Base-by-base conservation (phyloP, 2,113 vertebrate species). In the Todiramphus saurophagus region DNA sequence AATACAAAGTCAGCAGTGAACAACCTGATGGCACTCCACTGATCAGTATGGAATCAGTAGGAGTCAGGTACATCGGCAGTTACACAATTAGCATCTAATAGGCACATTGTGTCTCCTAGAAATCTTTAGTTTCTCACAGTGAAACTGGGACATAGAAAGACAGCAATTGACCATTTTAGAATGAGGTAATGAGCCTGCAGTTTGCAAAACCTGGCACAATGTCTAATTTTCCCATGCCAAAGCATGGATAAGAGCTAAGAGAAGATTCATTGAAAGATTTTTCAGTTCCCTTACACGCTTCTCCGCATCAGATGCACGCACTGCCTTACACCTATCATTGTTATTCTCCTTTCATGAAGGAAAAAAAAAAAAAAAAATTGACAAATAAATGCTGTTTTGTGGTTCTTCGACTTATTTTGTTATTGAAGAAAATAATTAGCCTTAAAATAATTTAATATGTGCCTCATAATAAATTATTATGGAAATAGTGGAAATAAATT, bases 401-500 rank as follows among this genome's bases (percentile, higher is more conserved):
- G 9, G 2, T 27, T 80, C 19, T 68, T 11, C n/a, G 11, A 53
- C 16, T 43, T 62, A 74, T 15, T 62, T 83, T 7, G 43, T 10
- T 33, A 69, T 8, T 28, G 51, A 88, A 89, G 27, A 74, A 94
- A 96, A 87, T 13, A 46, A 50, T 67, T 79, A 60, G n/a, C 17
- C 5, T 72, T 16, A 37, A 63, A 66, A 39, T 83, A 64, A 92
- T 35, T 70, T 81, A 78, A 33, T 35, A 15, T 4, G 67, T 94
- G 14, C 17, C 23, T 39, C 44, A 35, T 41, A 91, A 76, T 41
- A 25, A 43, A 72, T 70, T 89, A 35, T 90, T 93, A 89, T 55
- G 15, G 20, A 20, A 79, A 50, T 83, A 91, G 69, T 90, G 17
- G 7, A 94, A 97, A 89, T 56, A 91, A 94, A 89, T 64, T 72